Evolutionary conservation across 2,113 vertebrate species (phyloP), one percentile per base, ranked within the genome.

Genomic region (Cochlearius cochlearius): DNA sequence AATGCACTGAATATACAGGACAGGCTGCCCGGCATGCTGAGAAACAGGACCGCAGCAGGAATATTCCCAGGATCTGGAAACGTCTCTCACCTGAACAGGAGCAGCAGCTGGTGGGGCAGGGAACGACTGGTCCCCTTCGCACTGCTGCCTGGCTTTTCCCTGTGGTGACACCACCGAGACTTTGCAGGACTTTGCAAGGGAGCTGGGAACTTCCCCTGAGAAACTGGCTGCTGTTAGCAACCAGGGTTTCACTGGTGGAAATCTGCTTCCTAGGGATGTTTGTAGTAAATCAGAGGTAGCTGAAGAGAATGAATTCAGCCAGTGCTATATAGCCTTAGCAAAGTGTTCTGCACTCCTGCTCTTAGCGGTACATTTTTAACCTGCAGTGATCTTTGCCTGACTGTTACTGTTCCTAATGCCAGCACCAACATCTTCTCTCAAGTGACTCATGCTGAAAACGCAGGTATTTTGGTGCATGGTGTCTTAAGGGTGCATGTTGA

Each of bases 1-100:
- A 43, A 43, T 12, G 19, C 4, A 1, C 15, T 7, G 58, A 20
- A 7, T 1, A 0, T 11, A 7, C 10, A 32, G 75, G 22, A 27
- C 22, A 27, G 38, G 22, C n/a, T 63, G 71, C 55, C 60, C 1
- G 3, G 25, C 13, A 50, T 9, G 9, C 22, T 45, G 38, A 52
- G 56, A 58, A 83, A 52, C 5, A n/a, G 43, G 55, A 50, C 32
- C 0, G 1, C 32, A 50, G 60, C 38, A 68, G 38, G 15, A 55
- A 9, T 60, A 43, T 50, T 89, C 55, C 75, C 74, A 71, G 52
- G 36, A 53, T 47, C 49, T 73, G 26, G 22, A 58, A 73, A 34
- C 4, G 0, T 30, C 45, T 59, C 30, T 60, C 64, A 63, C 49
- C 76, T 78, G 77, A 53, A 53, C 39, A 32, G 41, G 62, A 26